Base-by-base conservation (phyloP, 2,888 invertebrate species). In the Sceliomorpha sp. region DNA sequence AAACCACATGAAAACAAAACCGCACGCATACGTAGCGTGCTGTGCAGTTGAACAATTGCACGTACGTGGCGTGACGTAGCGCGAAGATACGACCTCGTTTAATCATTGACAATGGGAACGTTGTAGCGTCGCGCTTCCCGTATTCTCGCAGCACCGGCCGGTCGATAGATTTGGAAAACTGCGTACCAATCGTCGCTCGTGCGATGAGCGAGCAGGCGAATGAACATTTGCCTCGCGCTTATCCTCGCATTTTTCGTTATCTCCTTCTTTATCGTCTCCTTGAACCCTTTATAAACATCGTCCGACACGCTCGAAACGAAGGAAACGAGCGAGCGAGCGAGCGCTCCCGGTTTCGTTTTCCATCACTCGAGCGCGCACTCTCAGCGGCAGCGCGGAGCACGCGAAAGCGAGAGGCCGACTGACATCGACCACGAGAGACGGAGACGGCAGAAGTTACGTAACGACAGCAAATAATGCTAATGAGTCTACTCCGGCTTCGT, bases 391-490 rank as follows among this genome's bases (percentile, higher is more conserved):
- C 36, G 10, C 47, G 37, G 1, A 15, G 40, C 36, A 13, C 47
- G 40, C 27, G 14, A 66, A 45, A 53, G 47, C 45, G 26, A 29
- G 53, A 62, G 58, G 24, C n/a, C 7, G 14, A 13, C 14, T 3
- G 13, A 15, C 17, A 40, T 37, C 17, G 37, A 37, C 15, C 24
- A 20, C 15, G 55, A 17, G 26, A 58, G 51, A 66, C 62, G 44
- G 39, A 66, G 70, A 68, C 34, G 32, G 24, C 51, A 42, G 76
- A 79, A 78, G 80, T 87, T 88, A 87, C 81, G 83, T 86, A 88
- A 88, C 82, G 82, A 80, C 79, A 75, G 84, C 84, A 87, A 87
- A 86, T 87, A 87, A 87, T 86, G 83, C 84, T 88, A 88, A 88
- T 86, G 87, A 86, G 83, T 79, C 82, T 78, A 79, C 82, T 79